phyloP scores from a whole-genome alignment of 2,797 vertebrate species.

The Nothura maculosa region DNA sequence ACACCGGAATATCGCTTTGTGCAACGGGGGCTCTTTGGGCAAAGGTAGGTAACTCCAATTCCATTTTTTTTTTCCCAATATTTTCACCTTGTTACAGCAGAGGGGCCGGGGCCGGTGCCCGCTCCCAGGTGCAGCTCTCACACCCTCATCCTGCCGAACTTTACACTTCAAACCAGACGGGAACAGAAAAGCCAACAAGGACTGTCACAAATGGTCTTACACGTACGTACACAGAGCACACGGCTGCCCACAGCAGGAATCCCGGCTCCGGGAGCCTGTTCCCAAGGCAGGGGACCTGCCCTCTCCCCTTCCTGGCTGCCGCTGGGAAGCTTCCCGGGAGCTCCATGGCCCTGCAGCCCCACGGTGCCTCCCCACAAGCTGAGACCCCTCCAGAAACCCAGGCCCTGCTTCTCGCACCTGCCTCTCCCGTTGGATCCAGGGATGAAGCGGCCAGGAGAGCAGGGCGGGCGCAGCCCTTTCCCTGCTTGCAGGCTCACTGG shows the following conservation, averaged over 20 bases:
- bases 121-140: slow-evolving; percentile 7
- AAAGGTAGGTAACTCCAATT: slow-evolving; percentile 64
- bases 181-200: slow-evolving; percentile 72
- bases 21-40: slow-evolving; percentile 85
- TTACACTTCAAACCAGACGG: not conserved
- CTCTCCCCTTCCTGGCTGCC: not conserved
- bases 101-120: not conserved
- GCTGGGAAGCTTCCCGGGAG: not conserved
- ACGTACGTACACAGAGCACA: slow-evolving; percentile 85
- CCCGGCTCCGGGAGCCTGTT: not conserved
- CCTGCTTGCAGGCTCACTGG: fast-evolving
- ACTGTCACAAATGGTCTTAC: slow-evolving; percentile 90
- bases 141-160: slow-evolving; percentile 17
- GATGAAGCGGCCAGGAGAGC: not conserved
- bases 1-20: slow-evolving; percentile 84
- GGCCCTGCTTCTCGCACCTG: not conserved
- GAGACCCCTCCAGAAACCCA: not conserved
- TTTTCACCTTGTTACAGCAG: slow-evolving; percentile 62
- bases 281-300: not conserved
- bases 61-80: not conserved
- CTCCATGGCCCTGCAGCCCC: not conserved
- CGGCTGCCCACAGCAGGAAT: slow-evolving; percentile 69
- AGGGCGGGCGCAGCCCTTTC: not conserved
- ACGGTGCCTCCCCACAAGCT: too few relatives aligned
- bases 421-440: not conserved